These are phyloP conservation scores for Ptilonorhynchus violaceus DNA, from an alignment of 2,113 vertebrate genomes.

Conservation along the genomic window DNA sequence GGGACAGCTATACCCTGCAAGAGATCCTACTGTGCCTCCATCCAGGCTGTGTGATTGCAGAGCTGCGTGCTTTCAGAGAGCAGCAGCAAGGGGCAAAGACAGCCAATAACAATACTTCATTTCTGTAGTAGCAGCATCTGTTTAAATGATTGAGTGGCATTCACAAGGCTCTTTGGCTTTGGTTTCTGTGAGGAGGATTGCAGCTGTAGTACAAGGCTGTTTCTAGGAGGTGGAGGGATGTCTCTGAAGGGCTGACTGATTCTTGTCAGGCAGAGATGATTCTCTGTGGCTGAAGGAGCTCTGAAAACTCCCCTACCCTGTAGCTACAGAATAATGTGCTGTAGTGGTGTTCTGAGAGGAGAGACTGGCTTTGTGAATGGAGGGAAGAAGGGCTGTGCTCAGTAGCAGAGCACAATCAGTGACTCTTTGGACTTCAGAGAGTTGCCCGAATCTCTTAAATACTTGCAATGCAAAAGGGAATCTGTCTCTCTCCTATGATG, in stretches of 20 bases:
- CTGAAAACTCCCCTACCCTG: neutral
- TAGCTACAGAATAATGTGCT: neutral
- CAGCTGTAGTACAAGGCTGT: neutral
- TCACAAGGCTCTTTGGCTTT: neutral
- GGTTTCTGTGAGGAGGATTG: neutral
- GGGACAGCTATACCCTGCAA: neutral
- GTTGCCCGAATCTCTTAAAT: neutral
- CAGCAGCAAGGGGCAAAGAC: neutral
- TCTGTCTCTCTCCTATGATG: neutral
- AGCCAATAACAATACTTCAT: neutral
- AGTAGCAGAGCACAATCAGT: neutral
- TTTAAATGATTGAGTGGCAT: slow-evolving; percentile 2
- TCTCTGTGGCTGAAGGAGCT: neutral
- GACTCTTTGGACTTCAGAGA: neutral
- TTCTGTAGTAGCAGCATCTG: neutral
- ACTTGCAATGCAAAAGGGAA: neutral
- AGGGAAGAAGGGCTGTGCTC: neutral
- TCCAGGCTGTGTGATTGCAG: neutral
- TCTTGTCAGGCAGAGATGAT: neutral
- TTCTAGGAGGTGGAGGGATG: neutral
- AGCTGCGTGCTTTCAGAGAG: neutral
- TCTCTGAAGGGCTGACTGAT: neutral
- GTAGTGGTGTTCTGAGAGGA: neutral
- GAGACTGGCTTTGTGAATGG: neutral
- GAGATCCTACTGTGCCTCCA: neutral